A percentile compares a stretch with the other conserved stretches of the same genome.
These are phyloP conservation scores for Cyprinodon brontotheroides DNA, from an alignment of 2,113 vertebrate genomes.

Conservation along the genomic window DNA sequence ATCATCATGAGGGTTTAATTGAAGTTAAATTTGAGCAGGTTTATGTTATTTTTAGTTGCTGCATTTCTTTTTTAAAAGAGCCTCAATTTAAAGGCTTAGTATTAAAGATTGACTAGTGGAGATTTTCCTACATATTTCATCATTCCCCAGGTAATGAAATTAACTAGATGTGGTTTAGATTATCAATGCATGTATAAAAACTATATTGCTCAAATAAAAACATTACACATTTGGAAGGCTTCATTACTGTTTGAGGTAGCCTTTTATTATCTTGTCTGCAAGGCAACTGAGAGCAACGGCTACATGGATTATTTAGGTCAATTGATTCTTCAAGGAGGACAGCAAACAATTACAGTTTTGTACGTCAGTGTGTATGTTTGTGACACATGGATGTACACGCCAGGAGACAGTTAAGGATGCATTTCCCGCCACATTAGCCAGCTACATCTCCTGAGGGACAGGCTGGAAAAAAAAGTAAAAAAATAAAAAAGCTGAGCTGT, in stretches of 20 bases:
- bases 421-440: slow-evolving; percentile 77
- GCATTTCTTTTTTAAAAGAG: slow-evolving; percentile 16
- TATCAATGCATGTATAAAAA: slow-evolving; percentile 6
- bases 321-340: slow-evolving; percentile 64
- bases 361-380: slow-evolving; percentile 18
- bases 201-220: slow-evolving; percentile 11
- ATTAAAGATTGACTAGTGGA: background rate
- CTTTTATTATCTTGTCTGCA: slow-evolving; percentile 45
- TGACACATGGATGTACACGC: slow-evolving; percentile 12
- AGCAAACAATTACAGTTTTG: slow-evolving; percentile 48
- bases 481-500: slow-evolving; percentile 48
- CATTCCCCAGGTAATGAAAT: slow-evolving; percentile 8
- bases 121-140: slow-evolving; percentile 3
- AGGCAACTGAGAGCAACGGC: slow-evolving; percentile 35
- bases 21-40: background rate
- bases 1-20: slow-evolving; percentile 1
- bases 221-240: background rate
- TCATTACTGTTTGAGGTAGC: slow-evolving; percentile 8
- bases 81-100: background rate
- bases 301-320: slow-evolving; percentile 64
- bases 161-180: background rate
- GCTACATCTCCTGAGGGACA: slow-evolving; percentile 69
- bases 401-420: slow-evolving; percentile 68
- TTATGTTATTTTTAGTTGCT: background rate
- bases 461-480: slow-evolving; percentile 19